Conservation (phyloP, 2,888 invertebrate genomes). For the Cloeon dipterum region DNA sequence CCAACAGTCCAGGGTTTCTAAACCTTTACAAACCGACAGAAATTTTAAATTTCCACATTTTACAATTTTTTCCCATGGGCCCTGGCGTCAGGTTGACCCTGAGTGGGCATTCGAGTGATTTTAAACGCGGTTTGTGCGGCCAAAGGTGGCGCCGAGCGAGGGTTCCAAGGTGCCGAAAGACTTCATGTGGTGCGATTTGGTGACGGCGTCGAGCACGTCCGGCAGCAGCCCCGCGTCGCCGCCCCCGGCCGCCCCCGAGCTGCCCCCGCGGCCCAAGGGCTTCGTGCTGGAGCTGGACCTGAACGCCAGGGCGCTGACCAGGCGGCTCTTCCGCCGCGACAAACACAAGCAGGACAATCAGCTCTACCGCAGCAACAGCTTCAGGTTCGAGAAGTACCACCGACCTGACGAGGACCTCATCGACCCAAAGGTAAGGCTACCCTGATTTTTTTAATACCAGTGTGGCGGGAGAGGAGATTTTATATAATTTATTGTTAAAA, state of each 20-base stretch:
- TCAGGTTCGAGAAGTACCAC: conserved; percentile 67
- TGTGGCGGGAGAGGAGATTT: too few species aligned
- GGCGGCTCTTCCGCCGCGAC: conserved; percentile 31
- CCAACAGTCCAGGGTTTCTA: too few species aligned
- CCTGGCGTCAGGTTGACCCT: too few species aligned
- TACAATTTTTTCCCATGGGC: too few species aligned
- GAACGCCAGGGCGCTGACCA: conserved; percentile 33
- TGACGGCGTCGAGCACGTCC: conserved; percentile 5
- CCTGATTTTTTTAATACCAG: conserved; percentile 12
- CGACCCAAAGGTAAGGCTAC: conserved; percentile 19
- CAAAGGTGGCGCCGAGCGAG: not conserved
- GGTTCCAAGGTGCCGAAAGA: conserved; percentile 6
- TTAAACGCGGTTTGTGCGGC: too few species aligned
- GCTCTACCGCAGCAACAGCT: conserved; percentile 66
- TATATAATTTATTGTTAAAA: too few species aligned
- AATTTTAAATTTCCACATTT: too few species aligned
- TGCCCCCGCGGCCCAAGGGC: conserved; percentile 8
- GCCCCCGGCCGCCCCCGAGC: conserved; percentile 5
- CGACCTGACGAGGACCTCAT: conserved; percentile 37
- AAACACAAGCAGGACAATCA: conserved; percentile 37
- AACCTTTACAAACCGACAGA: too few species aligned
- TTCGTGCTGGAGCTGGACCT: conserved; percentile 9
- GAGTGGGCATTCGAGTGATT: too few species aligned
- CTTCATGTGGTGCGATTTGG: conserved; percentile 8
- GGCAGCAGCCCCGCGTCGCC: conserved; percentile 6